Evolutionary conservation across 2,113 vertebrate species (phyloP).

Genomic region (Emydura subglobosa): DNA sequence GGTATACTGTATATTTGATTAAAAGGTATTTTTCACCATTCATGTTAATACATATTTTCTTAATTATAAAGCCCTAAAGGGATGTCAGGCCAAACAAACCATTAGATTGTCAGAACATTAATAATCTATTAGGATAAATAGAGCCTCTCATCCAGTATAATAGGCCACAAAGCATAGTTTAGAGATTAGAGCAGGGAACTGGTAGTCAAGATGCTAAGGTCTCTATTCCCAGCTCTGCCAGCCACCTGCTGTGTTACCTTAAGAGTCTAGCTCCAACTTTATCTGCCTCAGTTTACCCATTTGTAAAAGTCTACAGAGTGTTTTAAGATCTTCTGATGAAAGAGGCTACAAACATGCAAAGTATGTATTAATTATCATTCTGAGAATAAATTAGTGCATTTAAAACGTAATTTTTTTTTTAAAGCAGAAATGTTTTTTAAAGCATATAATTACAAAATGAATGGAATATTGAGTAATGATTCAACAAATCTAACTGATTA

Average conservation of each 20-base stretch:
- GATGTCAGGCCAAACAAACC: neutral
- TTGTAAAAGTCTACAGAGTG: neutral
- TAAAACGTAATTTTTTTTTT: neutral
- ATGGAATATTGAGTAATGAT: neutral
- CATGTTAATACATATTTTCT: neutral
- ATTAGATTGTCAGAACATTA: slow-evolving; percentile 8
- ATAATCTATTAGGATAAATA: slow-evolving; percentile 6
- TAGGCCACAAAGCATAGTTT: neutral
- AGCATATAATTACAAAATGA: slow-evolving; percentile 35
- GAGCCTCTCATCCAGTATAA: neutral
- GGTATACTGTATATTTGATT: neutral
- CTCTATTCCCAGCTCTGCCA: neutral
- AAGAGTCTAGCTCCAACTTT: neutral
- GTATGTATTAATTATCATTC: slow-evolving; percentile 37
- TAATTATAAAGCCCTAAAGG: slow-evolving; percentile 26
- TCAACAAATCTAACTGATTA: neutral
- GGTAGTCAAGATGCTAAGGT: rapidly evolving
- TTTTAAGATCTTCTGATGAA: slow-evolving; percentile 47
- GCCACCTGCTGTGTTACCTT: neutral
- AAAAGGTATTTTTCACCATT: neutral
- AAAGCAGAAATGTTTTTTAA: neutral
- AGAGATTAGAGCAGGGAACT: neutral
- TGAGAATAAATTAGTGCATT: slow-evolving; percentile 13
- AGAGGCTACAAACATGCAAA: neutral
- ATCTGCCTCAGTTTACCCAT: slow-evolving; percentile 7